A percentile compares a stretch with the other conserved stretches of the same genome.
These are phyloP conservation scores for Galeopterus variegatus DNA, from an alignment of 2,113 vertebrate genomes.

Conservation along the genomic window DNA sequence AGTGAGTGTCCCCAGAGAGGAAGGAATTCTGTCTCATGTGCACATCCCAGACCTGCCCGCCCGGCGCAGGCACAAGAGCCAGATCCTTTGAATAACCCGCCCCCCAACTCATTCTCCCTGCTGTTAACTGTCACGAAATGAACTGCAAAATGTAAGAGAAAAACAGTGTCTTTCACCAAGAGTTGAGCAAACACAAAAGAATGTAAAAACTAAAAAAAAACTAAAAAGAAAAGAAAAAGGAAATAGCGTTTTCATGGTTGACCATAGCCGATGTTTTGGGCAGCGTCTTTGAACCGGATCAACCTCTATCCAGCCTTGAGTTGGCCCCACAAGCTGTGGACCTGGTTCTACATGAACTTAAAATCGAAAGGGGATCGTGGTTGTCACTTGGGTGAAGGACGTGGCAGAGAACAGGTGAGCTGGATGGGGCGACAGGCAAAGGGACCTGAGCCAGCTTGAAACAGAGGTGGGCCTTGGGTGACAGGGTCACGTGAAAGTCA, in stretches of 20 bases:
- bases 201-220: background rate
- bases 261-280: background rate
- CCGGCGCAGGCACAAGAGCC: background rate
- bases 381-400: background rate
- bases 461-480: no score
- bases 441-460: no score
- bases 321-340: background rate
- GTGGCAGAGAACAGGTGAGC: accelerated
- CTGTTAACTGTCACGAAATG: background rate
- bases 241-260: background rate
- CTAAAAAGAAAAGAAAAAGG: background rate
- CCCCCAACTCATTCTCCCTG: background rate
- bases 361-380: no score
- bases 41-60: background rate
- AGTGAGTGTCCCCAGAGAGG: background rate
- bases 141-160: background rate
- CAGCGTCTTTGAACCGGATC: background rate
- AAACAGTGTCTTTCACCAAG: no score
- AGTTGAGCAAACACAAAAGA: background rate
- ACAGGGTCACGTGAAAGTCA: no score
- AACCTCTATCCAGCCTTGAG: no score
- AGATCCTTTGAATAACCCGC: background rate
- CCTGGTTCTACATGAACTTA: background rate
- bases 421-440: accelerated
- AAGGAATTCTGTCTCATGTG: background rate